These are phyloP conservation scores for Ornithorhynchus anatinus DNA, from an alignment of 2,113 vertebrate genomes.

Conservation along the genomic window DNA sequence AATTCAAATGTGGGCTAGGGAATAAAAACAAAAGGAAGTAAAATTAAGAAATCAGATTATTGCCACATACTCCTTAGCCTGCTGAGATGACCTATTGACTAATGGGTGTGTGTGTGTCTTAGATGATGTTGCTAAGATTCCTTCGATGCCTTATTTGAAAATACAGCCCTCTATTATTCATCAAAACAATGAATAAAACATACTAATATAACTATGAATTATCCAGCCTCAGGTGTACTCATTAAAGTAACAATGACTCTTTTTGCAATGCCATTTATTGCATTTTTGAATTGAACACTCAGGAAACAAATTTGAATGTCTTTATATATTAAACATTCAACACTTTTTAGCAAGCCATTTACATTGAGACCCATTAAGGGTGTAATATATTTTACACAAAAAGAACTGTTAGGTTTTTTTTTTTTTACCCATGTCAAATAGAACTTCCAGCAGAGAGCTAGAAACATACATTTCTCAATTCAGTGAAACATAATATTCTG, in stretches of 20 bases:
- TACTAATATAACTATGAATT: neutral
- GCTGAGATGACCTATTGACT: neutral
- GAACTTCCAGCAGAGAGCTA: neutral
- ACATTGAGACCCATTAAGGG: neutral
- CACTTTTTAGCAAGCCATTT: neutral
- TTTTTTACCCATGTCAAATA: neutral
- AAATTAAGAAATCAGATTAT: neutral
- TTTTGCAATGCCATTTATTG: conserved; percentile 11
- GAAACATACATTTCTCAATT: neutral
- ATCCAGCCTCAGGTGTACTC: conserved; percentile 23
- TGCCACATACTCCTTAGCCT: neutral
- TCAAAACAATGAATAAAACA: conserved; percentile 55
- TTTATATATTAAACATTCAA: neutral
- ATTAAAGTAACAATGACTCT: conserved; percentile 37
- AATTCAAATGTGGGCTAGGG: neutral
- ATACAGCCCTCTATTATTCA: conserved; percentile 50
- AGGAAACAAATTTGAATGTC: neutral
- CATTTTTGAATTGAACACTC: conserved; percentile 13
- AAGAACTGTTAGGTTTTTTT: neutral
- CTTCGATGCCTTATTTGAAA: neutral
- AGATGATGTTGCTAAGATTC: conserved; percentile 34
- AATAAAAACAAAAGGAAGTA: neutral
- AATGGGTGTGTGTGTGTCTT: neutral
- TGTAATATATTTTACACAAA: neutral
- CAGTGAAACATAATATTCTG: neutral